A percentile compares a stretch with the other conserved stretches of the same genome.
These are phyloP conservation scores for Phoeniculus purpureus DNA, from an alignment of 2,797 vertebrate species.

Conservation along the genomic window DNA sequence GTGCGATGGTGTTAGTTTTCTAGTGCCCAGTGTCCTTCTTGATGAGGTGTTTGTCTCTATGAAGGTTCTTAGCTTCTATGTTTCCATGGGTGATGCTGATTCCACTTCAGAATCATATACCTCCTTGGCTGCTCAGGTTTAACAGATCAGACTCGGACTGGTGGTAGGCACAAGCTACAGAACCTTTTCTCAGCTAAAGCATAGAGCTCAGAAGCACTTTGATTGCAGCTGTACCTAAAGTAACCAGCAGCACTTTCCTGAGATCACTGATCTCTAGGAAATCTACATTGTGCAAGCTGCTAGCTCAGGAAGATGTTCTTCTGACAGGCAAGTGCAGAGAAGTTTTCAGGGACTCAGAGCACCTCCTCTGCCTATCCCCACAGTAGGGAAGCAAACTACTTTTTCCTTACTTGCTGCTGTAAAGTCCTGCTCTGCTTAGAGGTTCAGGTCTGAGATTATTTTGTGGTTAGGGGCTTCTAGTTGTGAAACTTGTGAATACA, in stretches of 20 bases:
- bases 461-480: conserved; percentile 40
- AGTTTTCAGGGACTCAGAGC: not conserved
- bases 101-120: conserved; percentile 64
- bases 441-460: conserved; percentile 15
- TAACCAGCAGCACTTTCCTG: conserved; percentile 15
- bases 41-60: conserved; percentile 31
- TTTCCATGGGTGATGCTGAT: conserved; percentile 52
- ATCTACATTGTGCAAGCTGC: conserved; percentile 3
- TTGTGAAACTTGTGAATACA: not conserved
- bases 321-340: not conserved
- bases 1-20: conserved; percentile 32
- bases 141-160: conserved; percentile 33
- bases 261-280: conserved; percentile 9
- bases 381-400: not conserved
- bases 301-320: conserved; percentile 18
- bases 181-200: conserved; percentile 28
- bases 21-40: conserved; percentile 43
- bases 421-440: conserved; percentile 4
- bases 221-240: conserved; percentile 25
- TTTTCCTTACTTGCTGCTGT: conserved; percentile 35
- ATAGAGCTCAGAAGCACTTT: conserved; percentile 31
- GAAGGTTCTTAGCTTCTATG: conserved; percentile 44
- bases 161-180: conserved; percentile 4
- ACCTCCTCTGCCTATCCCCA: not conserved
- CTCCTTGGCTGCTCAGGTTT: conserved; percentile 71